Percentiles rank a stretch among this genome's conserved stretches.
Conservation (phyloP, 2,113 vertebrate genomes). For the Pardalotus punctatus region DNA sequence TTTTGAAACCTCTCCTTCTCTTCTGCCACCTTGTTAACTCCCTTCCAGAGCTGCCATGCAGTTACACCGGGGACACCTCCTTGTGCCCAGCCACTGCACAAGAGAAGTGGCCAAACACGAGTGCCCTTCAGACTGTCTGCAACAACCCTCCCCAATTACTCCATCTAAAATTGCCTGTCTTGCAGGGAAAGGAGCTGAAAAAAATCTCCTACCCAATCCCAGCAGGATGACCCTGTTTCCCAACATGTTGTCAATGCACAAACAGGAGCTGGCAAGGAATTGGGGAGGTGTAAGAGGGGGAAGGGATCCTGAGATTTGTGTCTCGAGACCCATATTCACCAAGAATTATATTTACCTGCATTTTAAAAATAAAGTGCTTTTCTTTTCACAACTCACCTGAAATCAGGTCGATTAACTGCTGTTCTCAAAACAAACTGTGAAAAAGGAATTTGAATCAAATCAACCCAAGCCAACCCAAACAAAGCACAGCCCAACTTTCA, state of each 20-base stretch:
- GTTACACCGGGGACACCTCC: constrained; percentile 31
- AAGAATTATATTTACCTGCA: not conserved
- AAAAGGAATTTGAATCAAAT: constrained; percentile 59
- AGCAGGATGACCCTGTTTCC: not conserved
- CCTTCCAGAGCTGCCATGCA: constrained; percentile 39
- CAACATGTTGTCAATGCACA: not conserved
- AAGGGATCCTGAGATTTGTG: not conserved
- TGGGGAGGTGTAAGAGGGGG: not conserved
- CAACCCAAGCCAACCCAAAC: constrained; percentile 47
- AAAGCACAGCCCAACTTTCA: constrained; percentile 70
- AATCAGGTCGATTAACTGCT: not conserved
- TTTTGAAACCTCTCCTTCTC: not conserved
- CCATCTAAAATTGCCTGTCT: not conserved
- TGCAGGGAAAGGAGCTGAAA: not conserved
- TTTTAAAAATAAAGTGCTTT: not conserved
- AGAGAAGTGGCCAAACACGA: constrained; percentile 13
- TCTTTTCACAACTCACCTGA: not conserved
- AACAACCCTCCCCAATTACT: constrained; percentile 26
- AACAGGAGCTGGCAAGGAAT: not conserved
- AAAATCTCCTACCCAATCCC: not conserved
- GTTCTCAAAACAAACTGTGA: constrained; percentile 62
- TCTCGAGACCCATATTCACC: not conserved
- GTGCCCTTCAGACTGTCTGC: constrained; percentile 8
- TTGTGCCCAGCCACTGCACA: not conserved
- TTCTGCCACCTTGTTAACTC: not conserved